Conservation (phyloP, 1,140 invertebrate genomes). For the Lethrus apterus region DNA sequence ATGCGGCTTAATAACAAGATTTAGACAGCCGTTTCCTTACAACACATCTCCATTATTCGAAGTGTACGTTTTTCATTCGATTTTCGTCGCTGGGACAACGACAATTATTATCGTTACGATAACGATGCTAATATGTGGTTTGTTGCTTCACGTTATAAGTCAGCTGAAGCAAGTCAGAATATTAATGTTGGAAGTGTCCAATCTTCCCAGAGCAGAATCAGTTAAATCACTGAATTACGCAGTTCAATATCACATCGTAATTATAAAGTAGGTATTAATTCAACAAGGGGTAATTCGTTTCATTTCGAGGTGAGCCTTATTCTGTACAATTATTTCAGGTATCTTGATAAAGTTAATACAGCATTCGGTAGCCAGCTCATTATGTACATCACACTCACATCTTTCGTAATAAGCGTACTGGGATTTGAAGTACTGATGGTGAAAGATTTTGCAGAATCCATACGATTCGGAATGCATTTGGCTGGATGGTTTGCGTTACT, state of each 20-base stretch:
- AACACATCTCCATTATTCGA: conserved; percentile 25
- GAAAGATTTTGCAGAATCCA: conserved; percentile 22
- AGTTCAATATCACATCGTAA: conserved; percentile 26
- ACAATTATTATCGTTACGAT: conserved; percentile 23
- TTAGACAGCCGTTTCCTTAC: conserved; percentile 26
- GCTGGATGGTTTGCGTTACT: conserved; percentile 29
- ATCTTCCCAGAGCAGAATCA: conserved; percentile 3
- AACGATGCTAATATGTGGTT: conserved; percentile 28
- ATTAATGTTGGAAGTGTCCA: conserved; percentile 6
- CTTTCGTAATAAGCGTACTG: conserved; percentile 30
- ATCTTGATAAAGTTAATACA: conserved; percentile 22
- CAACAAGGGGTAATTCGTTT: not conserved
- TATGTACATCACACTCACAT: conserved; percentile 30
- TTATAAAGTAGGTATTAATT: conserved; percentile 25
- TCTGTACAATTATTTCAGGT: conserved; percentile 22
- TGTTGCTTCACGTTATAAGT: conserved; percentile 26
- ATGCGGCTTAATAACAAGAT: conserved; percentile 26
- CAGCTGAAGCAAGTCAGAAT: conserved; percentile 24
- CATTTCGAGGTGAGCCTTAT: not conserved
- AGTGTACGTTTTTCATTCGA: conserved; percentile 26
- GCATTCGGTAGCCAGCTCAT: conserved; percentile 30
- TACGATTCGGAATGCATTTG: conserved; percentile 29
- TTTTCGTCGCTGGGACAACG: conserved; percentile 19
- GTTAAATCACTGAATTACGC: conserved; percentile 15
- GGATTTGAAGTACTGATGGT: conserved; percentile 31